Conservation (phyloP, 2,888 invertebrate species). For the Ferdinandea cuprea region DNA sequence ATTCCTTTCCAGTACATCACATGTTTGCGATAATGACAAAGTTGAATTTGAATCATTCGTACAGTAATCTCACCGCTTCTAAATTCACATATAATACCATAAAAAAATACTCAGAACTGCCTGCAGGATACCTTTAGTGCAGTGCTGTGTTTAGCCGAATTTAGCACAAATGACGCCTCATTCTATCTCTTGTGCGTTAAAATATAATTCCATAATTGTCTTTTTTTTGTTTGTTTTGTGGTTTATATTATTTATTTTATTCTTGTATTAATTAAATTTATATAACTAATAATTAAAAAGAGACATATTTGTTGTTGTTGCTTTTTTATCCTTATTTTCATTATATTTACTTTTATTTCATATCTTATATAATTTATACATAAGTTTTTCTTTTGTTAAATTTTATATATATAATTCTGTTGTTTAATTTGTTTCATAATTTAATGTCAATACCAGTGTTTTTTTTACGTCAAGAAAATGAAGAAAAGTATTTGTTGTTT, state of each 20-base stretch:
- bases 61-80: too few relatives aligned
- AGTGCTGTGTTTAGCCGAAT: too few relatives aligned
- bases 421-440: slow-evolving; percentile 35
- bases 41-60: too few relatives aligned
- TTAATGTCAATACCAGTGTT: slow-evolving; percentile 37
- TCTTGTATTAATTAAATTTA: slow-evolving; percentile 62
- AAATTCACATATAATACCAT: too few relatives aligned
- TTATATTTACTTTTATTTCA: slow-evolving; percentile 60
- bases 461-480: slow-evolving; percentile 47
- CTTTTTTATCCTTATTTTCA: slow-evolving; percentile 34
- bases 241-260: slow-evolving; percentile 53
- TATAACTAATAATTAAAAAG: slow-evolving; percentile 64
- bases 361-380: slow-evolving; percentile 68
- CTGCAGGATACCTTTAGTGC: too few relatives aligned
- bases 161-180: too few relatives aligned
- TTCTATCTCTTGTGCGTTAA: too few relatives aligned
- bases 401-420: slow-evolving; percentile 54
- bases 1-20: too few relatives aligned
- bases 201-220: slow-evolving; percentile 33
- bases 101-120: too few relatives aligned
- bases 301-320: slow-evolving; percentile 55
- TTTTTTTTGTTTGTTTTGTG: slow-evolving; percentile 9
- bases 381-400: slow-evolving; percentile 37
- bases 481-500: slow-evolving; percentile 38
- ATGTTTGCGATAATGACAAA: too few relatives aligned